Percentiles rank a stretch among this genome's conserved stretches.
Evolutionary conservation across 2,113 vertebrate genomes (phyloP).

Genomic region (Oryzias curvinotus): DNA sequence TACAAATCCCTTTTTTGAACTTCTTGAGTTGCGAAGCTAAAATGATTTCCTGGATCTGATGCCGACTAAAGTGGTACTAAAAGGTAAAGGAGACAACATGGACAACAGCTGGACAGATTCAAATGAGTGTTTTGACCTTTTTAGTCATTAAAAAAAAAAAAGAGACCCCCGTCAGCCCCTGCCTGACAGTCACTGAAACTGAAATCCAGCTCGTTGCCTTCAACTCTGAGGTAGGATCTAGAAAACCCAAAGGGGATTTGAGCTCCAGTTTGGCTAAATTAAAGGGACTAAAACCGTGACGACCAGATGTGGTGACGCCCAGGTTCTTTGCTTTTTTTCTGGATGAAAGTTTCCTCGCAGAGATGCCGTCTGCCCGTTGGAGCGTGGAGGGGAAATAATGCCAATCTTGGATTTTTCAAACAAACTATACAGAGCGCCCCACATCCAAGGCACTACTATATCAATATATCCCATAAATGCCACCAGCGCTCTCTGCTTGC

Average conservation of each 20-base stretch:
- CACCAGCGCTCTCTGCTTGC: slow-evolving; percentile 38
- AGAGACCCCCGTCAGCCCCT: too few relatives aligned
- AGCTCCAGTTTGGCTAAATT: slow-evolving; percentile 49
- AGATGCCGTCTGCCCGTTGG: slow-evolving; percentile 33
- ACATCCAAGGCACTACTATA: slow-evolving; percentile 68
- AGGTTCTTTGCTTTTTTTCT: slow-evolving; percentile 1
- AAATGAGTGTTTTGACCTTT: too few relatives aligned
- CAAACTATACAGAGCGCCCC: slow-evolving; percentile 53
- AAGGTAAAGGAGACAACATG: slow-evolving; percentile 19
- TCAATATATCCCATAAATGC: slow-evolving; percentile 50
- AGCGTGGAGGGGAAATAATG: slow-evolving; percentile 20
- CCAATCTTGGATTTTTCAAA: slow-evolving; percentile 11
- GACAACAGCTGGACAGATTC: slow-evolving; percentile 44
- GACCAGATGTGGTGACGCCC: slow-evolving; percentile 31
- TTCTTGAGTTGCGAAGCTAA: slow-evolving; percentile 70
- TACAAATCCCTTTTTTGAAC: slow-evolving; percentile 71
- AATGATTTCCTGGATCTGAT: slow-evolving; percentile 37
- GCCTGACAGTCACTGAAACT: slow-evolving; percentile 29
- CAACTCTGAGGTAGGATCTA: slow-evolving; percentile 66
- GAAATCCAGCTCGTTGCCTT: slow-evolving; percentile 48
- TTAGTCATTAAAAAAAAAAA: too few relatives aligned
- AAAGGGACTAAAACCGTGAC: slow-evolving; percentile 50
- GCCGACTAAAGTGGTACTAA: too few relatives aligned
- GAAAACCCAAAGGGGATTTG: slow-evolving; percentile 35
- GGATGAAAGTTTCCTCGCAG: slow-evolving; percentile 28